Evolutionary conservation across 2,888 invertebrate genomes (phyloP), one percentile per base, ranked within the genome.

Genomic region (Cataglyphis rosenhaueri): DNA sequence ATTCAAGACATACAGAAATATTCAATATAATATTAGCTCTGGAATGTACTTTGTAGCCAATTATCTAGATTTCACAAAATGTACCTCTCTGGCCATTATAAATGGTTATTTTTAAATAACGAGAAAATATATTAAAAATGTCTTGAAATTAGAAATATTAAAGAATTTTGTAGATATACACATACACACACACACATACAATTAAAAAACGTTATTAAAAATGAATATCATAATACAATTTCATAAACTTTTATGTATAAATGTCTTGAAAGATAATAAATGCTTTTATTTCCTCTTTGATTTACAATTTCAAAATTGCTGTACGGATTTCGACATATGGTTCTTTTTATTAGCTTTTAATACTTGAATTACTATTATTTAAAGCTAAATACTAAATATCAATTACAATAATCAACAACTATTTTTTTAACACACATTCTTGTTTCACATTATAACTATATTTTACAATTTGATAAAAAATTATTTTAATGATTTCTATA

Each of bases 341-440:
- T 38, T 65, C 38, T 65, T 52, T 18, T 75, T 8, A 4, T n/a
- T n/a, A 71, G 57, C 29, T 75, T 75, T 65, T 55, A 55, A 25
- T 75, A 74, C 10, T 74, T 65, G 52, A 25, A 48, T 10, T 32
- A 68, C 12, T 48, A 52, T 52, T 68, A 15, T 52, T 38, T 59
- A 29, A 71, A 71, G 25, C 5, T 6, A 73, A 41, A 29, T n/a
- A 12, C 0, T 8, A 59, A 57, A 21, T 10, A 35, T 35, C 32
- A 35, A 35, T 6, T 35, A 35, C 32, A 35, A 35, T 6, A 57
- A 10, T 18, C 15, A 44, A 44, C 5, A 44, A 52, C n/a, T n/a
- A 35, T 29, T 0, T 61, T 32, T 61, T 70, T 57, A 57, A 59
- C 25, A 71, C 32, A 35, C 32, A 6, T 44, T 32, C n/a, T 64